phyloP scores from a whole-genome alignment of 2,113 vertebrate genomes.

The Cairina moschata region DNA sequence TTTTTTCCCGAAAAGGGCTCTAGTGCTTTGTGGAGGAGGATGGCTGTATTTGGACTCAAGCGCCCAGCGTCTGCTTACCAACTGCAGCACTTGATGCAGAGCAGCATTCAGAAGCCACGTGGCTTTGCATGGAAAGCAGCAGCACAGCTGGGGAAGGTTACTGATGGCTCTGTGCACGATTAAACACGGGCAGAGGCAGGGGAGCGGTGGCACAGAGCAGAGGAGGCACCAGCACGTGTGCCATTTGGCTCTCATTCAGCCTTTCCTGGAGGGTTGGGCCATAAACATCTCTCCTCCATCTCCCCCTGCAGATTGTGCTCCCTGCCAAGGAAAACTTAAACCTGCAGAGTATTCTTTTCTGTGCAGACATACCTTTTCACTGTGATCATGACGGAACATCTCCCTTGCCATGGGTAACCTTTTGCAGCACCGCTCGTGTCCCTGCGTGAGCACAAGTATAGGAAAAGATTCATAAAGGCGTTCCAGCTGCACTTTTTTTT shows the following conservation, averaged over 20 bases:
- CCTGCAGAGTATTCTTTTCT: not conserved
- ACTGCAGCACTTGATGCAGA: not conserved
- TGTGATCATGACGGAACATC: not conserved
- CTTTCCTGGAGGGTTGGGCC: not conserved
- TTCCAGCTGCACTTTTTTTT: not conserved
- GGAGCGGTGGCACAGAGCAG: not conserved
- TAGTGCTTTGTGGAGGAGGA: not conserved
- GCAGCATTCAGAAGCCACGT: fast-evolving
- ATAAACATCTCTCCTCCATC: not conserved
- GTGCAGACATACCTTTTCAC: not conserved
- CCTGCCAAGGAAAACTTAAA: not conserved
- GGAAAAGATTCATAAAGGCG: not conserved
- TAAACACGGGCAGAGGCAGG: not conserved
- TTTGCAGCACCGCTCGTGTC: not conserved
- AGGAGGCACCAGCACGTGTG: not conserved
- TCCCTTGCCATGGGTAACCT: not conserved
- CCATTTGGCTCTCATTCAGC: not conserved
- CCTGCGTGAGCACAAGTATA: not conserved
- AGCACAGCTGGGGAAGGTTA: not conserved
- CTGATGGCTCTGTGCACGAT: not conserved
- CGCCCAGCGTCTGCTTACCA: not conserved
- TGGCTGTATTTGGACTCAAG: not conserved
- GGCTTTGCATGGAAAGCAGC: not conserved
- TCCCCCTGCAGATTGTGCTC: not conserved
- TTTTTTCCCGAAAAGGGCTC: not conserved